These are phyloP conservation scores for Eilema depressum DNA, from an alignment of 2,888 invertebrate genomes.

Conservation along the genomic window DNA sequence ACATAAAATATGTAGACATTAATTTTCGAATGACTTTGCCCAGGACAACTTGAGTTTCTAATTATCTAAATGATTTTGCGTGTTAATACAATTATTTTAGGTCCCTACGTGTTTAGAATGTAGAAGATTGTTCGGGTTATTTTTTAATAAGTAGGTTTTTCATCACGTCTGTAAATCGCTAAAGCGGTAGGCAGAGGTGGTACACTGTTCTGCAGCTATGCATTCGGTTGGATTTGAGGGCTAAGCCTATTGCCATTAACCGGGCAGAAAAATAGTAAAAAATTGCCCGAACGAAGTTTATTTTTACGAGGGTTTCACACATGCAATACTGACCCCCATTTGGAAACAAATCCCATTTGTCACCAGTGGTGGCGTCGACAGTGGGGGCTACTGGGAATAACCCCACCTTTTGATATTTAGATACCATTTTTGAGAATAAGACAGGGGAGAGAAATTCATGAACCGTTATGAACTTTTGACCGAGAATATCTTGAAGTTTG, in stretches of 20 bases:
- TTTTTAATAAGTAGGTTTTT: too few species aligned
- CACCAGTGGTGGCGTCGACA: too few species aligned
- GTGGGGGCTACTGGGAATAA: too few species aligned
- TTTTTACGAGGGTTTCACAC: not conserved
- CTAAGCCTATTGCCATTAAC: not conserved
- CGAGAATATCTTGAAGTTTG: too few species aligned
- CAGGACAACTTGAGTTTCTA: not conserved
- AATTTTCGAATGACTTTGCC: constrained; percentile 26
- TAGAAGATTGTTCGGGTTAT: not conserved
- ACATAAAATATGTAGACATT: constrained; percentile 23
- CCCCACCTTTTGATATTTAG: not conserved
- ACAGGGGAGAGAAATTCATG: too few species aligned
- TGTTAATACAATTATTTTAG: constrained; percentile 7
- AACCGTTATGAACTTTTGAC: too few species aligned
- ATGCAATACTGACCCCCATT: not conserved
- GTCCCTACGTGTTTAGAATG: not conserved
- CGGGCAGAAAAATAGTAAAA: not conserved
- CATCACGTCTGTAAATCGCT: not conserved
- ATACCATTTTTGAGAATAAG: too few species aligned
- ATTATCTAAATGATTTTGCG: constrained; percentile 10
- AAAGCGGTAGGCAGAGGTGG: not conserved
- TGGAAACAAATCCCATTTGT: too few species aligned
- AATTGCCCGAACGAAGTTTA: not conserved
- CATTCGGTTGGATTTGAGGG: not conserved
- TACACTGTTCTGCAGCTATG: not conserved